Evolutionary conservation across 2,113 vertebrate genomes (phyloP).

Genomic region (Lagopus leucura): DNA sequence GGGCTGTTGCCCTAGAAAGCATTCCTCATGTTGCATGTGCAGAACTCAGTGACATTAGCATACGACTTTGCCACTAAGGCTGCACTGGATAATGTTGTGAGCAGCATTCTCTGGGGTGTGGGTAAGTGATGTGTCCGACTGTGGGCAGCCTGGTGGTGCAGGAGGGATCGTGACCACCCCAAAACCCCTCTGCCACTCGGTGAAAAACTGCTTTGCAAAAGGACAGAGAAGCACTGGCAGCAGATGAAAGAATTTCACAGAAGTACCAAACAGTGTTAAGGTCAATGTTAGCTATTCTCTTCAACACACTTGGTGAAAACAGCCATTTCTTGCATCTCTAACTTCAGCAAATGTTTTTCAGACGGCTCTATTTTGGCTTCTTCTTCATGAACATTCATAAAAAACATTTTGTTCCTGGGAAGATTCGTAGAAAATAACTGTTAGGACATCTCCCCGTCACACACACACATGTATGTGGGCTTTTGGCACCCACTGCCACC

Average conservation of each 20-base stretch:
- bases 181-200: background rate
- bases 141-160: background rate
- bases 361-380: conserved; percentile 42
- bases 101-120: rapidly evolving
- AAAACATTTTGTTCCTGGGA: conserved; percentile 60
- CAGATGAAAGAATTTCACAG: background rate
- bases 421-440: conserved; percentile 19
- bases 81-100: rapidly evolving
- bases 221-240: background rate
- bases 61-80: background rate
- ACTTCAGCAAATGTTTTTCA: background rate
- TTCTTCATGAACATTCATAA: conserved; percentile 35
- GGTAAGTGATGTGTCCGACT: rapidly evolving
- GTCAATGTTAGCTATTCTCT: background rate
- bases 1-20: background rate
- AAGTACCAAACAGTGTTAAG: background rate
- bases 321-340: background rate
- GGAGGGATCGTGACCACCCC: background rate
- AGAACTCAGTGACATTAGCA: rapidly evolving
- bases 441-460: background rate
- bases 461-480: background rate
- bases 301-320: background rate
- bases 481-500: background rate
- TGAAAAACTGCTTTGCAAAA: background rate
- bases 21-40: background rate